These are phyloP conservation scores for Centropristis striata DNA, from an alignment of 2,113 vertebrate genomes.

Conservation along the genomic window DNA sequence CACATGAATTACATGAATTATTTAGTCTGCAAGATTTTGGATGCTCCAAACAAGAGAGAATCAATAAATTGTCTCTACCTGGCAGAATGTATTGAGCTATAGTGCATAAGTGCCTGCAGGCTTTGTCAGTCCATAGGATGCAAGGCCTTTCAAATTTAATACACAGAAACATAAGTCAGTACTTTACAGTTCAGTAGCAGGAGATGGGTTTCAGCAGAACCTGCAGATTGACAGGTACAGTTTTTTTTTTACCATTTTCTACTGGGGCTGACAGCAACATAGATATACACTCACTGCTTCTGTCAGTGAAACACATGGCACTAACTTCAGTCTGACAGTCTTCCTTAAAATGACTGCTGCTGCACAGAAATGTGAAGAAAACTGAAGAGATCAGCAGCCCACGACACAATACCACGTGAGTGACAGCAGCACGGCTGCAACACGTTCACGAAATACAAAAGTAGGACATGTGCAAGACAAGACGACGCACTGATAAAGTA, in stretches of 20 bases:
- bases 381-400: constrained; percentile 22
- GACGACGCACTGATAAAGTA: constrained; percentile 10
- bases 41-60: constrained; percentile 27
- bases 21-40: constrained; percentile 36
- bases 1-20: constrained; percentile 50
- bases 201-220: constrained; percentile 13
- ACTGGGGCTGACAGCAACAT: constrained; percentile 44
- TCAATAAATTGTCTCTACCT: constrained; percentile 26
- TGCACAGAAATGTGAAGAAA: constrained; percentile 28
- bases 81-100: constrained; percentile 13
- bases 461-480: constrained; percentile 33
- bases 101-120: background rate
- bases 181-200: background rate
- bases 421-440: constrained; percentile 39
- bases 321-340: constrained; percentile 45
- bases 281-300: constrained; percentile 45
- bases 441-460: constrained; percentile 30
- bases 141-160: constrained; percentile 3
- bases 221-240: constrained; percentile 46
- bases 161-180: background rate
- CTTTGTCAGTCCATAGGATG: background rate
- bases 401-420: constrained; percentile 18
- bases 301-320: constrained; percentile 38
- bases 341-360: constrained; percentile 4
- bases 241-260: constrained; percentile 32